Evolutionary conservation across 2,797 vertebrate genomes (phyloP).

Genomic region (Pipistrellus nathusii): DNA sequence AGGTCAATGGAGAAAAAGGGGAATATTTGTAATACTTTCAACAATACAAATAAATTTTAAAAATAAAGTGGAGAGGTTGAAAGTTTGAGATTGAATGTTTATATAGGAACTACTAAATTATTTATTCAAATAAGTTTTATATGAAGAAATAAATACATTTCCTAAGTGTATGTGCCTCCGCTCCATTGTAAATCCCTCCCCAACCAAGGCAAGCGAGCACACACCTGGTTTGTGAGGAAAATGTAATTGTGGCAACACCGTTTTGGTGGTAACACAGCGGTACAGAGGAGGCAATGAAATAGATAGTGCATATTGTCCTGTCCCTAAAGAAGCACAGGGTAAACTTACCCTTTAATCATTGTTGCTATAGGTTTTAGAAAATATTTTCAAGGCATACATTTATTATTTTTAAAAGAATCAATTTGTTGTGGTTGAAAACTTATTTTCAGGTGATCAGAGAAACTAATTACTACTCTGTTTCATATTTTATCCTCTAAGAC

Average conservation of each 20-base stretch:
- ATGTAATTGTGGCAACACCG: neutral
- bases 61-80: neutral
- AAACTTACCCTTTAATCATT: neutral
- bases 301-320: neutral
- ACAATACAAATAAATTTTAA: no score
- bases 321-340: neutral
- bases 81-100: neutral
- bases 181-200: neutral
- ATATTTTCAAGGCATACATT: neutral
- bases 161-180: neutral
- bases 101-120: neutral
- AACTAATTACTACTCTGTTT: conserved; percentile 56
- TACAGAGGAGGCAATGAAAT: neutral
- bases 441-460: conserved; percentile 47
- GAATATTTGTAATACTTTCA: no score
- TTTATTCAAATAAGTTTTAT: neutral
- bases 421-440: conserved; percentile 8
- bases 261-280: neutral
- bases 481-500: neutral
- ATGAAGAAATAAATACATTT: neutral
- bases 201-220: neutral
- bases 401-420: conserved; percentile 40
- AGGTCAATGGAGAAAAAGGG: no score
- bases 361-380: neutral
- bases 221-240: neutral